Evolutionary conservation across 1,140 invertebrate species (phyloP).

Genomic region (Drosophila repletoides): DNA sequence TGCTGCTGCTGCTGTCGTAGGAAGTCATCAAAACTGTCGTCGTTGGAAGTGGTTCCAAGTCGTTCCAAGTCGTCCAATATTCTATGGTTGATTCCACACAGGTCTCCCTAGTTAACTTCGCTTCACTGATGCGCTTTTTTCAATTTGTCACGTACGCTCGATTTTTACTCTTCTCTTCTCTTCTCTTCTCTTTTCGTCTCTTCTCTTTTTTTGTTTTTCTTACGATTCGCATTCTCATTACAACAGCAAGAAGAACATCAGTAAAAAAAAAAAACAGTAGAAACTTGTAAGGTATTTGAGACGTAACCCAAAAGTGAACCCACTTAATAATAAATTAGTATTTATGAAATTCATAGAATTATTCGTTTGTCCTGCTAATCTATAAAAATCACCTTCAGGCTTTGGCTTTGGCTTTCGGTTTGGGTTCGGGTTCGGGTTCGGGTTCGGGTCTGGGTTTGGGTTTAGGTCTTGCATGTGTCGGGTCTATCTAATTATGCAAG

Average conservation of each 20-base stretch:
- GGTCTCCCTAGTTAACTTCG: slow-evolving; percentile 79
- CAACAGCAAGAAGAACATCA: background rate
- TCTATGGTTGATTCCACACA: slow-evolving; percentile 79
- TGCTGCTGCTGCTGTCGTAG: slow-evolving; percentile 35
- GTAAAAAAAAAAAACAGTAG: background rate
- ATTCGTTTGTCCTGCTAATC: slow-evolving; percentile 56
- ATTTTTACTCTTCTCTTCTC: too few relatives aligned
- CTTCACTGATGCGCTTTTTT: slow-evolving; percentile 80
- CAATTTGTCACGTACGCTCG: slow-evolving; percentile 81
- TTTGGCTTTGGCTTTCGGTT: too few relatives aligned
- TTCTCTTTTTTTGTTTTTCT: too few relatives aligned
- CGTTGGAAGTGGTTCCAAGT: slow-evolving; percentile 20
- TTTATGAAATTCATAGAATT: slow-evolving; percentile 77
- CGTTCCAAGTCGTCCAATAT: slow-evolving; percentile 65
- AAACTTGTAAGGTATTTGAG: background rate
- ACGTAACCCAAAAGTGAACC: background rate
- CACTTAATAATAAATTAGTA: slow-evolving; percentile 70
- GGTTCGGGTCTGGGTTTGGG: too few relatives aligned
- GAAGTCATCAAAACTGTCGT: slow-evolving; percentile 69
- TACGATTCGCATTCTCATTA: too few relatives aligned
- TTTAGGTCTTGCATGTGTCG: slow-evolving; percentile 62
- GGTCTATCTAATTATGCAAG: slow-evolving; percentile 76
- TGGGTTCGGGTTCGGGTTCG: too few relatives aligned
- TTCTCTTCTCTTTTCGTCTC: too few relatives aligned
- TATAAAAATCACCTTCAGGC: slow-evolving; percentile 40